These are phyloP conservation scores for Polymixis lichenea DNA, from an alignment of 2,888 invertebrate genomes.

Conservation along the genomic window DNA sequence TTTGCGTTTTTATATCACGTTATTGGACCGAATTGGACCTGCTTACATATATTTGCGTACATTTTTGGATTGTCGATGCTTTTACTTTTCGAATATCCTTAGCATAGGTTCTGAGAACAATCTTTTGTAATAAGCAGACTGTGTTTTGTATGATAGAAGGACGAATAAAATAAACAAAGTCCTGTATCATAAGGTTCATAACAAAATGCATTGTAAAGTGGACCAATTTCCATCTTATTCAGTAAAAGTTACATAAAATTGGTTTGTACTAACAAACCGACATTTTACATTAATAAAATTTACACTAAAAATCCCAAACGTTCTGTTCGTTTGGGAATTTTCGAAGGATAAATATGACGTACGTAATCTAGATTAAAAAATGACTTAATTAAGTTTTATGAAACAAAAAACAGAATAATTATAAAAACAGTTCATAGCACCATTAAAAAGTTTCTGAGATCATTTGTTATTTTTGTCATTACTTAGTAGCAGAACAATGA, in stretches of 20 bases:
- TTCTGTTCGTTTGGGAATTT: not conserved
- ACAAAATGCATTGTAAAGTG: not conserved
- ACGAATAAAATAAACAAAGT: not conserved
- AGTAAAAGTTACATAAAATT: not conserved
- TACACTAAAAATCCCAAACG: no score
- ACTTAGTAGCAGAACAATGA: not conserved
- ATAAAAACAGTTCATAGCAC: not conserved
- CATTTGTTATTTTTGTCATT: not conserved
- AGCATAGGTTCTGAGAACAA: not conserved
- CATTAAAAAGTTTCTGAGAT: not conserved
- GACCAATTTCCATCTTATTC: not conserved
- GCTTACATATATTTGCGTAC: not conserved
- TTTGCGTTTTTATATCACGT: constrained; percentile 2
- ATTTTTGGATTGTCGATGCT: not conserved
- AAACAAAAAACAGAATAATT: not conserved
- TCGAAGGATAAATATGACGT: not conserved
- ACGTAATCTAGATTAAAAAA: not conserved
- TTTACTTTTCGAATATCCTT: not conserved
- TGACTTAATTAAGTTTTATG: no score
- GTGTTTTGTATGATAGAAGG: not conserved
- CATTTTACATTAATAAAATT: not conserved
- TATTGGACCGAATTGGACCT: not conserved
- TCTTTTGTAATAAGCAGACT: not conserved
- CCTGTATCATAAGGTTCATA: not conserved
- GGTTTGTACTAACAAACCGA: not conserved